Conservation (phyloP, 2,113 vertebrate species). For the Oplegnathus fasciatus region DNA sequence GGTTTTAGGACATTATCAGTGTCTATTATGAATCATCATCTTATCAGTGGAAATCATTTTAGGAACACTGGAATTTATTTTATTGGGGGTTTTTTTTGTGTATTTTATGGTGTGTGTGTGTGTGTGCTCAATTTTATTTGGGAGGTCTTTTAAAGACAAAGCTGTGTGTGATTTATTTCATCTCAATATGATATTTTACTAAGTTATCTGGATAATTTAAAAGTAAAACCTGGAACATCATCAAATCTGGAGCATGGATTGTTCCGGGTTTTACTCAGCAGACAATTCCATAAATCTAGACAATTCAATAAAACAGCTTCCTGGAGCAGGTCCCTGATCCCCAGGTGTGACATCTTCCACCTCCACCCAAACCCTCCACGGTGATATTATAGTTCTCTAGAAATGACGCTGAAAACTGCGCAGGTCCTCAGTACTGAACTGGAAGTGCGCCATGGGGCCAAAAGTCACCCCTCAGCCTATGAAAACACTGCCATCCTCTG, state of each 20-base stretch:
- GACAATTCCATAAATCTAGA: neutral
- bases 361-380: neutral
- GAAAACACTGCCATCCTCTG: slow-evolving; percentile 73
- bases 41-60: neutral
- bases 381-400: neutral
- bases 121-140: neutral
- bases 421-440: slow-evolving; percentile 12
- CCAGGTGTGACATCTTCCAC: neutral
- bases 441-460: slow-evolving; percentile 56
- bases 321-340: neutral
- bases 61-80: neutral
- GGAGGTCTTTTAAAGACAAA: neutral
- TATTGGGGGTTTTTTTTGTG: too few species aligned
- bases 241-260: neutral
- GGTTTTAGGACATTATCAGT: neutral
- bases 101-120: neutral
- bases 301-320: too few species aligned
- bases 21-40: neutral
- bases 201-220: neutral
- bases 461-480: slow-evolving; percentile 39
- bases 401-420: neutral
- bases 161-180: neutral
- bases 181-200: neutral
- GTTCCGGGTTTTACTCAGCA: neutral
- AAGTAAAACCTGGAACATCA: neutral